phyloP scores from a whole-genome alignment of 2,888 invertebrate species.

The Leptopilina syphax region DNA sequence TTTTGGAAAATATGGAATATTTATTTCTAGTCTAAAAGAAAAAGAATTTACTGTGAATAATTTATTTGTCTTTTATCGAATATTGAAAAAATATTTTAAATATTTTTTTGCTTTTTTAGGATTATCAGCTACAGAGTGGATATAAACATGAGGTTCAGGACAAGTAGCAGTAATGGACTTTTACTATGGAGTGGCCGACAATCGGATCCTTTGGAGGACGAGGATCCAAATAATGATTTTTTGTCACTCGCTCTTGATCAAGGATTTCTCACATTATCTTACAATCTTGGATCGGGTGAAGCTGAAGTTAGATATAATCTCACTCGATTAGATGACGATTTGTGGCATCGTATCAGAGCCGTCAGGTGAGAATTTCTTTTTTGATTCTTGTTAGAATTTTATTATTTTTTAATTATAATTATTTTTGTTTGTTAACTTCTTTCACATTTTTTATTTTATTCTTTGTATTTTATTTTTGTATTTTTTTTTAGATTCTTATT shows the following conservation, averaged over 20 bases:
- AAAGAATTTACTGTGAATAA: no score
- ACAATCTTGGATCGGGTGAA: slow-evolving; percentile 92
- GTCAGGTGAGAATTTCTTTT: slow-evolving; percentile 80
- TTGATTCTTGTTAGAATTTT: no score
- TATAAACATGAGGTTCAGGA: slow-evolving; percentile 91
- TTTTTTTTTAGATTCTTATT: background rate
- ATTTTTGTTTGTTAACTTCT: no score
- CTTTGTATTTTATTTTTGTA: background rate
- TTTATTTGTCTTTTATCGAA: no score
- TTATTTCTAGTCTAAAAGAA: no score
- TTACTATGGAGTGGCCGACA: slow-evolving; percentile 91
- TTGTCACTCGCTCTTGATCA: slow-evolving; percentile 90
- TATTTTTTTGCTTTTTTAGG: slow-evolving; percentile 75
- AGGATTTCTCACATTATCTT: slow-evolving; percentile 86
- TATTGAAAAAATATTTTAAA: no score
- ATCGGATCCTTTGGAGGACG: slow-evolving; percentile 75
- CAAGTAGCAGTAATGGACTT: slow-evolving; percentile 84
- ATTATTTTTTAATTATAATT: no score
- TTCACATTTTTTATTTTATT: no score
- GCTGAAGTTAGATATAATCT: slow-evolving; percentile 90
- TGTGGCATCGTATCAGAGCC: slow-evolving; percentile 89
- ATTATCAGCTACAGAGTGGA: slow-evolving; percentile 90
- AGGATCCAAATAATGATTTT: slow-evolving; percentile 85
- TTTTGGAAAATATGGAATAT: no score
- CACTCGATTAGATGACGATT: slow-evolving; percentile 91